Evolutionary conservation across 2,797 vertebrate species (phyloP).

Genomic region (Sparidentex hasta): DNA sequence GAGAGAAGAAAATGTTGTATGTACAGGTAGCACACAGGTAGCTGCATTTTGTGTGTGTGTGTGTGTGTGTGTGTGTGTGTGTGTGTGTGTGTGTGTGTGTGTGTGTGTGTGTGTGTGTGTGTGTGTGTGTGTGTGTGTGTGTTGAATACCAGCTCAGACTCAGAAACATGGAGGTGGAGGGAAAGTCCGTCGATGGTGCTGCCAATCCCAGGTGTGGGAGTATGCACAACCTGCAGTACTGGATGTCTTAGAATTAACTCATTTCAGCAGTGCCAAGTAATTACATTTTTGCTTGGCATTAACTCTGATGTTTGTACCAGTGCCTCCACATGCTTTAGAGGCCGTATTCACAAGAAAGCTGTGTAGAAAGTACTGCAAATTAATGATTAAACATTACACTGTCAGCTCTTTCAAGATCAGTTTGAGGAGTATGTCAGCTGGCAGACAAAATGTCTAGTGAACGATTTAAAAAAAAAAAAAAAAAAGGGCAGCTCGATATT

Average conservation of each 20-base stretch:
- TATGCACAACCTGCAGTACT: constrained; percentile 6
- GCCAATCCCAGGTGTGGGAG: constrained; percentile 15
- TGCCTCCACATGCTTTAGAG: not conserved
- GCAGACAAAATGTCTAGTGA: not conserved
- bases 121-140: not conserved
- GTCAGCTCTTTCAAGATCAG: not conserved
- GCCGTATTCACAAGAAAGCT: not conserved
- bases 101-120: not conserved
- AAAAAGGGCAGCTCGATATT: not conserved
- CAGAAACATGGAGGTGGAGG: constrained; percentile 27
- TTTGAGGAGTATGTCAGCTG: not conserved
- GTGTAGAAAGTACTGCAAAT: not conserved
- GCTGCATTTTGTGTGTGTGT: not conserved
- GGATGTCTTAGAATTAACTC: constrained; percentile 7
- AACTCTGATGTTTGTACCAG: not conserved
- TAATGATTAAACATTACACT: not conserved
- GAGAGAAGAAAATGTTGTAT: not conserved
- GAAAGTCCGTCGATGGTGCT: constrained; percentile 24
- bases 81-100: not conserved
- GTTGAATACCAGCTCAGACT: constrained; percentile 16
- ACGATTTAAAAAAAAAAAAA: no score
- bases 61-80: no score
- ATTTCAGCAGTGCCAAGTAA: constrained; percentile 5
- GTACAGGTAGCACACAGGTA: not conserved
- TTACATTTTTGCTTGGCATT: constrained; percentile 3